These are phyloP conservation scores for Bettongia penicillata DNA, from an alignment of 2,113 vertebrate species.

Conservation along the genomic window DNA sequence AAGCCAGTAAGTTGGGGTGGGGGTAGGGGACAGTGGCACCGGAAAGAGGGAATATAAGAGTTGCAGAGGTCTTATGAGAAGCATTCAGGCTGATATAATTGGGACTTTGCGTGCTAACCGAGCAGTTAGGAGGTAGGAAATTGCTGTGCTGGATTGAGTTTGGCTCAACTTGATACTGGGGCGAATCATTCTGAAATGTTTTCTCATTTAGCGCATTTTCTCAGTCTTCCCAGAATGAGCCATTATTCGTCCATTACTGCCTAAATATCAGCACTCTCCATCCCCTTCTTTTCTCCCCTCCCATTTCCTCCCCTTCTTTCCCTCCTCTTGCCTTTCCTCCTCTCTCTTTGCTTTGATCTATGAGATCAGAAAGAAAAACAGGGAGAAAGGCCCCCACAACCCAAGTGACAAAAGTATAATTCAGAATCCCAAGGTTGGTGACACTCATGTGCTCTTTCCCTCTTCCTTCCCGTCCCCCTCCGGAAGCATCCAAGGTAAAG, in stretches of 20 bases:
- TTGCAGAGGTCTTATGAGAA: constrained; percentile 18
- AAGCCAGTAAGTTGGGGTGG: not conserved
- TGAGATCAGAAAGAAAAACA: constrained; percentile 13
- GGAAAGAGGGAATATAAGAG: not conserved
- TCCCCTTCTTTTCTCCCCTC: constrained; percentile 42
- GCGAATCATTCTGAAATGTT: constrained; percentile 64
- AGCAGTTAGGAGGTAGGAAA: constrained; percentile 70
- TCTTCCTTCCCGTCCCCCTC: not conserved
- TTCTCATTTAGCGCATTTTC: constrained; percentile 75
- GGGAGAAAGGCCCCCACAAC: not conserved
- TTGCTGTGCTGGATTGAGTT: constrained; percentile 54
- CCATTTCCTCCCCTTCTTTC: not conserved
- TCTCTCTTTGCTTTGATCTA: constrained; percentile 17
- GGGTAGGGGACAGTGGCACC: constrained; percentile 11
- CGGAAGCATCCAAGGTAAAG: not conserved
- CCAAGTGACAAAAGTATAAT: constrained; percentile 12
- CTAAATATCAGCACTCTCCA: constrained; percentile 41
- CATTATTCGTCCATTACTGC: constrained; percentile 63
- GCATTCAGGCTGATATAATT: constrained; percentile 65
- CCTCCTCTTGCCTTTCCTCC: constrained; percentile 12
- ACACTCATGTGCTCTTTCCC: constrained; percentile 6
- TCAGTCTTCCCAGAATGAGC: constrained; percentile 67
- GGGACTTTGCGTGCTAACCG: constrained; percentile 53
- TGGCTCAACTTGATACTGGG: constrained; percentile 61
- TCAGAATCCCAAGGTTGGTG: constrained; percentile 11